Evolutionary conservation across 2,797 vertebrate genomes (phyloP), one percentile per base, ranked within the genome.

Genomic region (Pampus argenteus): DNA sequence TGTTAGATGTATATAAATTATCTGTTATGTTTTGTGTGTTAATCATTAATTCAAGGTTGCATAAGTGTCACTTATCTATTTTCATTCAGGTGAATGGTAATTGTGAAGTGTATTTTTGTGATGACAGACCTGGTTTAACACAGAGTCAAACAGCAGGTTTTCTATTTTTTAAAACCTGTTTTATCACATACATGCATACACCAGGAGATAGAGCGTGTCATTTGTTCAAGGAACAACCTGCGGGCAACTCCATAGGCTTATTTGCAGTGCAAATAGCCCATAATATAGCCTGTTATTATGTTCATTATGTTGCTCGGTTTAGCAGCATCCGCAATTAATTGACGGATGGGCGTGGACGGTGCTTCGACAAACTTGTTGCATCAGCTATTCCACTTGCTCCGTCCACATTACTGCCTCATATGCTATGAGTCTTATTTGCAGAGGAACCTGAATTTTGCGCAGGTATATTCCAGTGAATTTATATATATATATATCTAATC

Each of bases 211-310:
- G 40, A 47, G 40, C 15, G 38, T 44, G 58, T 26, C 89, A 64
- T 89, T 91, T 88, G 78, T 51, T 71, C 64, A 78, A 51, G 74
- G 74, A 74, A 81, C 72, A 79, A 71, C 66, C 36, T 22, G 15
- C 45, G 2, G 54, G 18, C 55, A 70, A 63, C 59, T 67, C 58
- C 0, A 15, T 15, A 25, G 65, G 72, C 58, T 61, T 88, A 67
- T 90, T 91, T 88, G 76, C 81, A 23, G 15, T 36, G 74, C 61
- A 89, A 76, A 88, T 72, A 84, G n/a, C 36, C 22, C 36, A 18
- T 74, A 17, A 68, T 80, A 61, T 38, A 6, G n/a, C n/a, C n/a
- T n/a, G n/a, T 77, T 26, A 40, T 83, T 79, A 38, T 36, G 20
- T 20, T n/a, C 6, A 56, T 20, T 49, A 34, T 68, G 82, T 76